Evolutionary conservation across 2,797 vertebrate genomes (phyloP).

Genomic region (Onychomys torridus): DNA sequence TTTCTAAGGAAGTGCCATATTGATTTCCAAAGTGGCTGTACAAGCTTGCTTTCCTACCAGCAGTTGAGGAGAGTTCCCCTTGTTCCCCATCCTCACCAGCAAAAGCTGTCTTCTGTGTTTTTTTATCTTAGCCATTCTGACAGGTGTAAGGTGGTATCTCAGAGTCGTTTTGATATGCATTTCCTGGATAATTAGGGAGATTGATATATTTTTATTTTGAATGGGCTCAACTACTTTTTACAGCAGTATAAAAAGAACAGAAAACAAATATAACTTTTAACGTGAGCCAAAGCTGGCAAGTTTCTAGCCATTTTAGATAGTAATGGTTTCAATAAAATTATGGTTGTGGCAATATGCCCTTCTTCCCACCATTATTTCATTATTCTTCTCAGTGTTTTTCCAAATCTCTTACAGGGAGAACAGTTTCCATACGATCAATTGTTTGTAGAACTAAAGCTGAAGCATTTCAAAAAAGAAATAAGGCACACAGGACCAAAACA

Average conservation of each 20-base stretch:
- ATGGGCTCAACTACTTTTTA: constrained; percentile 6
- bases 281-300: neutral
- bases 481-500: neutral
- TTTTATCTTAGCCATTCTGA: too few relatives aligned
- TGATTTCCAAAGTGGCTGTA: too few relatives aligned
- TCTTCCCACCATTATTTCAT: neutral
- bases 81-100: too few relatives aligned
- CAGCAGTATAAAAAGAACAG: neutral
- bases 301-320: constrained; percentile 26
- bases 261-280: neutral
- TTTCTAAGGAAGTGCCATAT: too few relatives aligned
- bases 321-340: neutral
- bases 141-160: too few relatives aligned
- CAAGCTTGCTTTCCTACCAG: too few relatives aligned
- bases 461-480: constrained; percentile 39
- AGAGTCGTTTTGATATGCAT: too few relatives aligned
- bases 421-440: neutral
- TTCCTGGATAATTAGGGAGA: too few relatives aligned
- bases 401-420: neutral
- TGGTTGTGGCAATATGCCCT: neutral
- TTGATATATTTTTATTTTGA: neutral
- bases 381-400: neutral
- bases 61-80: too few relatives aligned
- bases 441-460: constrained; percentile 16
- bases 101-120: too few relatives aligned